Percentiles rank a stretch among this genome's conserved stretches.
These are phyloP conservation scores for Semaprochilodus insignis DNA, from an alignment of 2,797 vertebrate species.

Conservation along the genomic window DNA sequence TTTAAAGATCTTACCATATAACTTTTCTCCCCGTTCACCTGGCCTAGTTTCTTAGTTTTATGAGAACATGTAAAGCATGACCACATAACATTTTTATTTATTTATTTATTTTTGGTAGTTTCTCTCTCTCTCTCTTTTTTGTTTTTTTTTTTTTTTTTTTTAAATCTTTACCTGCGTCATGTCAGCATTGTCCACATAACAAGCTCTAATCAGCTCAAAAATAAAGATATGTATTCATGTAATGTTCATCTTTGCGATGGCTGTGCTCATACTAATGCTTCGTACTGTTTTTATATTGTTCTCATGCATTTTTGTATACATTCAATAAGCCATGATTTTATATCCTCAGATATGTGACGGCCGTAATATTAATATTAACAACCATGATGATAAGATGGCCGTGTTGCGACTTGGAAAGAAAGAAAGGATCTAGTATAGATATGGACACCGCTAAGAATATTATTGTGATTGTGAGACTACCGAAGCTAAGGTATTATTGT, in stretches of 20 bases:
- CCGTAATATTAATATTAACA: not conserved
- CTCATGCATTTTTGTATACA: too few relatives aligned
- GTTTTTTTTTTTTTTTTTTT: not conserved
- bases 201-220: not conserved
- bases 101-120: too few relatives aligned
- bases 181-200: not conserved
- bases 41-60: not conserved
- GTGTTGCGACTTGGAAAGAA: not conserved
- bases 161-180: slow-evolving; percentile 2
- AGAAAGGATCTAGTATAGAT: not conserved
- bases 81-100: not conserved
- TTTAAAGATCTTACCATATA: slow-evolving; percentile 5
- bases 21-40: not conserved
- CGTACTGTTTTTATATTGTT: too few relatives aligned
- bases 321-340: not conserved
- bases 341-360: not conserved
- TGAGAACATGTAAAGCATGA: slow-evolving; percentile 2
- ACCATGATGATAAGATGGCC: not conserved
- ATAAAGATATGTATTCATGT: too few relatives aligned
- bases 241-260: too few relatives aligned
- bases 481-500: not conserved
- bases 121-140: too few relatives aligned
- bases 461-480: not conserved
- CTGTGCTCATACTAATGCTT: too few relatives aligned
- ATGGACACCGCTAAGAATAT: not conserved